Evolutionary conservation across 2,113 vertebrate genomes (phyloP), one percentile per base, ranked within the genome.

Genomic region (Nanorana parkeri): DNA sequence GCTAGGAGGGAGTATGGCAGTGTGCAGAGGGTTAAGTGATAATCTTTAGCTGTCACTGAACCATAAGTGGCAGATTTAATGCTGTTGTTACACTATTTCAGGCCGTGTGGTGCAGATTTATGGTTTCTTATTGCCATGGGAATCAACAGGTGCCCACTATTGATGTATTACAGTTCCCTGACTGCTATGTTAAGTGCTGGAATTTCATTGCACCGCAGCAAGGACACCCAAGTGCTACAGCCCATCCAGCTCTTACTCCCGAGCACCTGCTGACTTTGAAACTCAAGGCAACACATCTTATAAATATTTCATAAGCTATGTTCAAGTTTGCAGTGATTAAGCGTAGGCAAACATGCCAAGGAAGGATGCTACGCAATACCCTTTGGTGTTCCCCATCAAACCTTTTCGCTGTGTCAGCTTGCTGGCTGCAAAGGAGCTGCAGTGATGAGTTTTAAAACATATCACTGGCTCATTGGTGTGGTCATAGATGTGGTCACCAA

Each of bases 251-350:
- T 5, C 24, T 17, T 24, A 24, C 63, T 17, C 16, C 54, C 26
- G 1, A 17, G 11, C 3, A 17, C 72, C 61, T 7, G 15, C 16
- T 15, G 54, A 8, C 23, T 20, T 52, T 47, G 24, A 58, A 5
- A 60, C 20, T 58, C 29, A 47, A 41, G 20, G 41, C 80, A 65
- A 47, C 13, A 15, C 56, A 51, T 24, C 51, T 51, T 32, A 80
- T 80, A 10, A 52, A 80, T 80, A 72, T 72, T 72, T 80, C 56
- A 80, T 72, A 28, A 17, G 20, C 61, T 17, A n/a, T 80, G 64
- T 80, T 71, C 52, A 26, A 47, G 66, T 3, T 28, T 69, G 77
- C 65, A 61, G 77, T 80, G 69, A 80, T 69, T 69, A 61, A 69
- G 55, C 28, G 24, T 61, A 24, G 52, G 67, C 61, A 79, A 79